Evolutionary conservation across 2,888 invertebrate genomes (phyloP).

Genomic region (Colostygia pectinataria): DNA sequence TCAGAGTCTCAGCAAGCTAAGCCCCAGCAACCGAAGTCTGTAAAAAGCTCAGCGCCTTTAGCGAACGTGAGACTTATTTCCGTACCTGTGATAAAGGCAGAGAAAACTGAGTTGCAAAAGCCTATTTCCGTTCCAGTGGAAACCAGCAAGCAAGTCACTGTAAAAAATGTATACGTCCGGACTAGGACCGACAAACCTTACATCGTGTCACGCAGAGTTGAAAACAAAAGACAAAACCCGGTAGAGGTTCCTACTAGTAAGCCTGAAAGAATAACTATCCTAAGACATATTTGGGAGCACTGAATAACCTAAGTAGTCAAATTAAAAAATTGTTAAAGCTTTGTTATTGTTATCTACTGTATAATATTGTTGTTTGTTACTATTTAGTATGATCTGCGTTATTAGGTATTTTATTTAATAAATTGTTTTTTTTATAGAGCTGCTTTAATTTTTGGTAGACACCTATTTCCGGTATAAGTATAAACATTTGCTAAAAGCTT

Average conservation of each 20-base stretch:
- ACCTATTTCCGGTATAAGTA: no score
- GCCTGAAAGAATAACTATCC: slow-evolving; percentile 47
- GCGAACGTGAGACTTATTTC: slow-evolving; percentile 46
- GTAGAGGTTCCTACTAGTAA: slow-evolving; percentile 41
- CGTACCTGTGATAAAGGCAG: slow-evolving; percentile 41
- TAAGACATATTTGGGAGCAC: slow-evolving; percentile 59
- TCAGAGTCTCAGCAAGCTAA: slow-evolving; percentile 1
- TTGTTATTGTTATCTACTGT: slow-evolving; percentile 25
- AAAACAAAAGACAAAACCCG: slow-evolving; percentile 44
- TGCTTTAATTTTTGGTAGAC: not conserved
- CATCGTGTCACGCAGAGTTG: slow-evolving; percentile 39
- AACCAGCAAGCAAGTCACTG: slow-evolving; percentile 41
- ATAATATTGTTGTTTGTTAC: no score
- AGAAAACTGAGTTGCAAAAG: slow-evolving; percentile 39
- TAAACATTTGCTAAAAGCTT: no score
- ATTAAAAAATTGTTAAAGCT: slow-evolving; percentile 34
- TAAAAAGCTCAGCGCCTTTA: slow-evolving; percentile 37
- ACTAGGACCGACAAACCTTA: slow-evolving; percentile 46
- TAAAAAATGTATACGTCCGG: slow-evolving; percentile 48
- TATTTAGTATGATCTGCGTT: slow-evolving; percentile 20
- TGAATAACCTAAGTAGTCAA: slow-evolving; percentile 36
- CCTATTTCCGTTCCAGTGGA: slow-evolving; percentile 43
- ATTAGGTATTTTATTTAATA: slow-evolving; percentile 23
- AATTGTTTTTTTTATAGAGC: not conserved
- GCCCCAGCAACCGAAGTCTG: not conserved